Base-by-base conservation (phyloP, 1,140 invertebrate genomes). In the Tetramorium simillimum region DNA sequence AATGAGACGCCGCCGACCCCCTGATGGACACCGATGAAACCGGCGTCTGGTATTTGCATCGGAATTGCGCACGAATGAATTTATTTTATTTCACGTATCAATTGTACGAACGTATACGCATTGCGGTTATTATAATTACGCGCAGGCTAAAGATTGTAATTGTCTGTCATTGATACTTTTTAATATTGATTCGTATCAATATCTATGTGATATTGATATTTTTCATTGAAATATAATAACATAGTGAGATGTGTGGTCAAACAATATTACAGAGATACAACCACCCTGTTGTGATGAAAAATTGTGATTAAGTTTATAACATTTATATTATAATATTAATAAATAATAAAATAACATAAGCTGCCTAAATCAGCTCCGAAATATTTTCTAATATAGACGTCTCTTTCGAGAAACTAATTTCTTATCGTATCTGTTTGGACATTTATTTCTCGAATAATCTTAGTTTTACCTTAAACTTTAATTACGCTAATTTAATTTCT, bases 11-110 rank as follows among this genome's bases (percentile, higher is more conserved):
- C 24, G 18, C 51, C 49, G 65, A 81, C 10, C 33, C 21, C 28
- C 37, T 72, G 67, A 82, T 72, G 40, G 67, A 82, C 56, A 46
- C 58, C 51, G 78, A 82, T 82, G 40, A 72, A 82, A 82, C 12
- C 37, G 46, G 2, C 10, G 14, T 65, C 14, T n/a, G 77, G 24
- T n/a, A 33, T 81, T 82, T 46, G 78, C 51, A 58, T 72, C 58
- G 37, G 10, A 81, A 70, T 81, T 12, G 18, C 37, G 18, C 51
- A 33, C 21, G 40, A 43, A 18, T 37, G 12, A n/a, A 58, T 73
- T 56, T 73, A 82, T 56, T 72, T 60, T 46, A 72, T 58, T 33
- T 14, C 24, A 12, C 18, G 2, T 69, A 46, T 70, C 12, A 28
- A 33, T 78, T 46, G 18, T 14, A 62, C 10, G n/a, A 28, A 10